These are phyloP conservation scores for Halictus ligatus DNA, from an alignment of 2,888 invertebrate genomes.

Conservation along the genomic window DNA sequence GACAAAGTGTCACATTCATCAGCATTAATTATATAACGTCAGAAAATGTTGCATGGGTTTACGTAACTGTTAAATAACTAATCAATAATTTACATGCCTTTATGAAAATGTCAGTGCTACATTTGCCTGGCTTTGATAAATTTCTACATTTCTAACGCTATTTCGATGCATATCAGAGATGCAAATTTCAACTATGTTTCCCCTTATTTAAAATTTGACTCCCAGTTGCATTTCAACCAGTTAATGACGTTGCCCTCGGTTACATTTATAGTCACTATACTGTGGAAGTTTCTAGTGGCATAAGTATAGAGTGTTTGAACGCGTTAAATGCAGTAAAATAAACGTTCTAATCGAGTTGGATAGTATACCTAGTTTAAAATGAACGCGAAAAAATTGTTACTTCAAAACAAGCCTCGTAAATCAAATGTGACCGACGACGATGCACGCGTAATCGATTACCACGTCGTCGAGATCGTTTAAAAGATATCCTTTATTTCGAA, in stretches of 20 bases:
- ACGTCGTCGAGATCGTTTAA: background rate
- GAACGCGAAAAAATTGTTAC: background rate
- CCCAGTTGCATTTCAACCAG: background rate
- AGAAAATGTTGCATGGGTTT: constrained; percentile 9
- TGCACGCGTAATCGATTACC: background rate
- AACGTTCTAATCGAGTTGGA: background rate
- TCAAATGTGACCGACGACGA: background rate
- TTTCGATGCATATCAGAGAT: background rate
- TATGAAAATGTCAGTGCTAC: background rate
- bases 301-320: background rate
- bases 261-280: background rate
- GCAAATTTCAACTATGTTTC: background rate
- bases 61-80: constrained; percentile 55
- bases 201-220: background rate
- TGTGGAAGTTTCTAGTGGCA: background rate
- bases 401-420: background rate
- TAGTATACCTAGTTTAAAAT: background rate
- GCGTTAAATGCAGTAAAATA: background rate
- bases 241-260: background rate
- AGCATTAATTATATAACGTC: background rate
- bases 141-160: background rate
- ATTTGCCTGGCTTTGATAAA: background rate
- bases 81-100: constrained; percentile 37
- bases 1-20: background rate
- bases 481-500: background rate